Base-by-base conservation (phyloP, 2,113 vertebrate genomes). In the Mola mola region DNA sequence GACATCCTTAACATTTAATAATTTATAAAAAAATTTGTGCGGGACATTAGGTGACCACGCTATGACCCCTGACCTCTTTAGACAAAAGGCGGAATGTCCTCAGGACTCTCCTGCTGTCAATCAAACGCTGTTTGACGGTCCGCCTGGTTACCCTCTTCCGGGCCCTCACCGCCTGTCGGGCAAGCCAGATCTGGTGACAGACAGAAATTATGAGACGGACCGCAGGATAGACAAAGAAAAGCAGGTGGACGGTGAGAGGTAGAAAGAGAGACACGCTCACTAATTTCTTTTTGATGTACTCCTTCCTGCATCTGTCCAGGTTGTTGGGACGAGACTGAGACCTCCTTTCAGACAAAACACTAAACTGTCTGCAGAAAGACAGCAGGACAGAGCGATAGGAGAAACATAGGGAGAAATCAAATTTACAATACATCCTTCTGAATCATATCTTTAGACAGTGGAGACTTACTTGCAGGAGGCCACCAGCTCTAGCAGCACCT, bases 401-500 rank as follows among this genome's bases (percentile, higher is more conserved):
- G 8, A 55, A 10, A 37, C 2, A 9, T n/a, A 37, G 20, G 19
- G 12, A 7, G 17, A 8, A 40, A 37, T 5, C 16, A 22, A 4
- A 36, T 26, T 4, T 47, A n/a, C 2, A 17, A 40, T 19, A 47
- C 33, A 44, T 36, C 9, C n/a, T 37, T 15, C 29, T 9, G 29
- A 8, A 31, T 7, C 1, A 5, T 2, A 19, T n/a, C 7, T 51
- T 20, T 21, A 26, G 13, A 38, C 5, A 5, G 13, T 10, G 17
- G 9, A 51, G 4, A 59, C 93, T 79, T 71, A 97, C 97, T 94
- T 96, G 93, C 94, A 96, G 44, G 94, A 93, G 55, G 92, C 93
- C 66, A 97, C 87, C 75, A 98, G 91, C 71, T 96, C 95, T 58
- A 95, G 84, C 47, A 98, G 79, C 8, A 94, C 89, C 44, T 94